Evolutionary conservation across 2,888 invertebrate species (phyloP), one percentile per base, ranked within the genome.

Genomic region (Tipula unca): DNA sequence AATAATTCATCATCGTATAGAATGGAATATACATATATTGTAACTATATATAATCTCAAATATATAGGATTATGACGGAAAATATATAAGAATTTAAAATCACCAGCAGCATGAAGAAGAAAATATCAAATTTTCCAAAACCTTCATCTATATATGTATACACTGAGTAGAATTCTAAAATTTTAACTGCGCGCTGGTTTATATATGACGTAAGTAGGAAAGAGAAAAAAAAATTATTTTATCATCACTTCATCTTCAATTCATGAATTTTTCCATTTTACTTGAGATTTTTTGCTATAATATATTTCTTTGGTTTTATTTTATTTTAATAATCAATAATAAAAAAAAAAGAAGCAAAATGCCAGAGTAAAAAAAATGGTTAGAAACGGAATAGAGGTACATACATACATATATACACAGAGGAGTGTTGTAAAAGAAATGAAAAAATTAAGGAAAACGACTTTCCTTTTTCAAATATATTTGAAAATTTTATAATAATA

Each of bases 201-300:
- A 32, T 32, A 6, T 32, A 32, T 6, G 0, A 1, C 32, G 32
- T 3, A 17, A 54, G 17, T 25, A 25, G 25, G 25, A 69, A 3
- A 69, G 69, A 25, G 25, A 25, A 69, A 32, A 4, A n/a, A 25
- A 69, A 69, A 54, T 54, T 54, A 54, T 69, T 69, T 69, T 69
- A 69, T 69, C 69, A 69, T 69, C 69, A 69, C 69, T 69, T 69
- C 69, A 69, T 69, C 69, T 69, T 25, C 69, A 69, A 69, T 69
- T 69, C 69, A 69, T 69, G 69, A 69, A 69, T 25, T 69, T 69
- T 69, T 69, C 25, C 69, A 69, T 69, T 69, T 69, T 25, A 20
- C 69, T 25, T 25, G 25, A 69, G 69, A 69, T 69, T 69, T 69
- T 69, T 48, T n/a, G 3, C 13, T 54, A 10, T 39, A 39, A 4